Conservation (phyloP, 1,140 invertebrate genomes). For the Delia radicum region DNA sequence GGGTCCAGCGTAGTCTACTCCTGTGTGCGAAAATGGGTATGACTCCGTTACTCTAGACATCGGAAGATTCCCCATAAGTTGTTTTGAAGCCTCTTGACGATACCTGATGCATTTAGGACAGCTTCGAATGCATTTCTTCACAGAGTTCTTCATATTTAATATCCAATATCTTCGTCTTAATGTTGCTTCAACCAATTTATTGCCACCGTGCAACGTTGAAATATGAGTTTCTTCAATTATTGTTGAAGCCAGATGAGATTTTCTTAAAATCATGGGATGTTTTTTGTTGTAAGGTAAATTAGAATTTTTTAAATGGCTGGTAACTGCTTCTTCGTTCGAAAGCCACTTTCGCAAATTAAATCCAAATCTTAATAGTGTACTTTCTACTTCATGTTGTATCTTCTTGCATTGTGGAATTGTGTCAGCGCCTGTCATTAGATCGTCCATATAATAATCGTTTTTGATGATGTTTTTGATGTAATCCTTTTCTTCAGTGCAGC, state of each 20-base stretch:
- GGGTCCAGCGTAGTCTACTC: constrained; percentile 42
- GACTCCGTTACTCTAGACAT: not conserved
- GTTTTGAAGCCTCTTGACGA: not conserved
- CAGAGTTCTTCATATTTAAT: not conserved
- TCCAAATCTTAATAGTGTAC: constrained; percentile 38
- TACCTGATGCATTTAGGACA: constrained; percentile 20
- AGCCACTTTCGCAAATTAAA: constrained; percentile 55
- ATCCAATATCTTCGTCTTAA: constrained; percentile 25
- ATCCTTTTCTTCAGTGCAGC: constrained; percentile 36
- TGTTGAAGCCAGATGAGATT: not conserved
- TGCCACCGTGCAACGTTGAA: constrained; percentile 12
- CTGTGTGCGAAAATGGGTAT: constrained; percentile 32
- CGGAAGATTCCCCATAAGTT: constrained; percentile 23
- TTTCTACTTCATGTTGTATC: constrained; percentile 24
- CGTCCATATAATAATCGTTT: constrained; percentile 54
- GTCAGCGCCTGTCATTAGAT: constrained; percentile 43
- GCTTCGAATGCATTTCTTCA: not conserved
- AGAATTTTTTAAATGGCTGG: not conserved
- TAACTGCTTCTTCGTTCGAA: constrained; percentile 34
- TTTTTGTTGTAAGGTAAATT: constrained; percentile 7
- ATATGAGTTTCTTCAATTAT: not conserved
- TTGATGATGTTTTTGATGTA: constrained; percentile 33
- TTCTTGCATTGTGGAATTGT: constrained; percentile 30
- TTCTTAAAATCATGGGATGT: not conserved
- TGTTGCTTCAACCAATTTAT: not conserved